A percentile compares a stretch with the other conserved stretches of the same genome.
phyloP scores from a whole-genome alignment of 1,140 invertebrate species.

The Ceratina japonica region DNA sequence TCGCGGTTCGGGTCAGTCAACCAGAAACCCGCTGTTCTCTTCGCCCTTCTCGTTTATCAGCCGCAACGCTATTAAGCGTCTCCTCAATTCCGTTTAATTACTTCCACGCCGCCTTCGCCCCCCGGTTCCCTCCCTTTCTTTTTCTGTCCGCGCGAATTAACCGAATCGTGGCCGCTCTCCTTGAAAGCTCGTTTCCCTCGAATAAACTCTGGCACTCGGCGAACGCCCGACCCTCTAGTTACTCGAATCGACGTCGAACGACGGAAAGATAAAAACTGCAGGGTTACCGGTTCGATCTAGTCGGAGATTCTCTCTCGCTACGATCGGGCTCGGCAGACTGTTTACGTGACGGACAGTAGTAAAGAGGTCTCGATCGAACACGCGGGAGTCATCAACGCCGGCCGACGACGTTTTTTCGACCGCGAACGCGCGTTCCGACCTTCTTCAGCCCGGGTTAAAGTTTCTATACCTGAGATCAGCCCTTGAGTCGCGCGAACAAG shows the following conservation, averaged over 20 bases:
- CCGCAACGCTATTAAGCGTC: slow-evolving; percentile 48
- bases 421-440: neutral
- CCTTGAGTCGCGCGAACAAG: too few species aligned
- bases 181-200: too few species aligned
- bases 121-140: neutral
- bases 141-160: slow-evolving; percentile 21
- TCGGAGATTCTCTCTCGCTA: neutral
- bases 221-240: too few species aligned
- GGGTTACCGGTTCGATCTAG: neutral
- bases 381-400: slow-evolving; percentile 53
- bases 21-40: slow-evolving; percentile 51
- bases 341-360: slow-evolving; percentile 45
- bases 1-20: slow-evolving; percentile 61
- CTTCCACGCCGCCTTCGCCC: neutral
- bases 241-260: too few species aligned
- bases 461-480: too few species aligned
- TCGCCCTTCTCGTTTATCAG: slow-evolving; percentile 1
- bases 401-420: neutral
- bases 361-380: slow-evolving; percentile 51
- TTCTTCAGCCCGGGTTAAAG: neutral
- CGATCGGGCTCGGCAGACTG: slow-evolving; percentile 19
- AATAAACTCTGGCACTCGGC: neutral
- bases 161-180: slow-evolving; percentile 35
- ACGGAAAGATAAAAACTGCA: too few species aligned
- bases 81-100: slow-evolving; percentile 66